These are phyloP conservation scores for Nannospalax galili DNA, from an alignment of 2,113 vertebrate species.

Conservation along the genomic window DNA sequence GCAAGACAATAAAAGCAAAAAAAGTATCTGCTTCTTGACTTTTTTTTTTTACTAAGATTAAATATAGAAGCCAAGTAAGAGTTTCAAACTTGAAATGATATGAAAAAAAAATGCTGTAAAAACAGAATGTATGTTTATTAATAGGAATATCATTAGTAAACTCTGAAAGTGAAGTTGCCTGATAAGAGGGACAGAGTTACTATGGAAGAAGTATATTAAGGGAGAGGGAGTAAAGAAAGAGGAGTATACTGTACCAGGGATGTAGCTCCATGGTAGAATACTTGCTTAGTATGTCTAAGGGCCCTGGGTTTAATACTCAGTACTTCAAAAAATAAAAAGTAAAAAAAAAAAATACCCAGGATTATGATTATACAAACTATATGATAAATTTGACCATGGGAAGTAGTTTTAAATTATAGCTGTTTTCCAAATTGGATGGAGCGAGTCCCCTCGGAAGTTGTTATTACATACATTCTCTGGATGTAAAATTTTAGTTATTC, in stretches of 20 bases:
- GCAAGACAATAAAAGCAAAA: neutral
- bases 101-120: neutral
- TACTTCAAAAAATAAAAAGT: neutral
- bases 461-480: neutral
- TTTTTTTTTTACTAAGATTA: neutral
- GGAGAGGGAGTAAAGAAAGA: neutral
- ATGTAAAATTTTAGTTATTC: constrained; percentile 22
- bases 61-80: neutral
- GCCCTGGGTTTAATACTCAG: neutral
- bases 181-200: constrained; percentile 7
- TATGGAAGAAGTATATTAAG: neutral
- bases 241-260: neutral
- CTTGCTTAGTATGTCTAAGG: neutral
- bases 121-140: neutral
- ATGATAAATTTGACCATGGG: neutral
- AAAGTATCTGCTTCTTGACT: neutral
- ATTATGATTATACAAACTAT: neutral
- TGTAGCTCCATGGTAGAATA: neutral
- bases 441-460: neutral
- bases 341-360: neutral
- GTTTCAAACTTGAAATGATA: constrained; percentile 1
- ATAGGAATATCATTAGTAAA: neutral
- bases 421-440: constrained; percentile 12
- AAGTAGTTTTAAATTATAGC: constrained; percentile 2
- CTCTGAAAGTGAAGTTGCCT: neutral